Evolutionary conservation across 2,888 invertebrate genomes (phyloP), one percentile per base, ranked within the genome.

Genomic region (Oligia fasciuncula): DNA sequence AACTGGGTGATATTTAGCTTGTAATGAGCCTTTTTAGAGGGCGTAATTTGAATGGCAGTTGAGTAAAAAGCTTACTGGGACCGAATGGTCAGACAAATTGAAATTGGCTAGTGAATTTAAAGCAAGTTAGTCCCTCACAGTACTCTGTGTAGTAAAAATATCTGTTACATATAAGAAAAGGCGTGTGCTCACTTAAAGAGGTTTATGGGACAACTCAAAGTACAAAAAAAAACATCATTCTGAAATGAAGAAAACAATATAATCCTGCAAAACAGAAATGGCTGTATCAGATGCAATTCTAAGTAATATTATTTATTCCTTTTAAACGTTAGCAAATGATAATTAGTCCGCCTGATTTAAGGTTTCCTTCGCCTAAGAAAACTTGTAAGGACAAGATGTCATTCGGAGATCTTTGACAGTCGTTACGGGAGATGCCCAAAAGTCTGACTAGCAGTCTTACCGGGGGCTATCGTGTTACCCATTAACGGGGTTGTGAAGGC

Each of bases 1-100:
- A 43, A 43, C 9, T 69, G 69, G 19, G n/a, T 29, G 40, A 40
- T 72, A 35, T 79, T 79, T n/a, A n/a, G 17, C 4, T 35, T 51
- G 60, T 57, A 51, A 51, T 80, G 23, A 43, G 1, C 0, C 2
- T 35, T 49, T 74, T 51, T 51, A 4, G 8, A 51, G 5, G 9
- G 11, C 14, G 51, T 51, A 0, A 49, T 46, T 43, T 29, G 29
- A 29, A 13, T 51, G 40, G 3, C 0, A 68, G 68, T 29, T 57
- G 57, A 9, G 2, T 35, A 29, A n/a, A 29, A 6, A 49, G 49
- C 49, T 49, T 49, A 49, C 3, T 72, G 14, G 11, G 29, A 29
- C 19, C 13, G 14, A 29, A 65, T 74, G n/a, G 29, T 73, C 66
- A 57, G 23, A 13, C 60, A 60, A 60, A 4, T 11, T 46, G 46